Base-by-base conservation (phyloP, 2,888 invertebrate genomes). In the Leptinotarsa rubiginosa region DNA sequence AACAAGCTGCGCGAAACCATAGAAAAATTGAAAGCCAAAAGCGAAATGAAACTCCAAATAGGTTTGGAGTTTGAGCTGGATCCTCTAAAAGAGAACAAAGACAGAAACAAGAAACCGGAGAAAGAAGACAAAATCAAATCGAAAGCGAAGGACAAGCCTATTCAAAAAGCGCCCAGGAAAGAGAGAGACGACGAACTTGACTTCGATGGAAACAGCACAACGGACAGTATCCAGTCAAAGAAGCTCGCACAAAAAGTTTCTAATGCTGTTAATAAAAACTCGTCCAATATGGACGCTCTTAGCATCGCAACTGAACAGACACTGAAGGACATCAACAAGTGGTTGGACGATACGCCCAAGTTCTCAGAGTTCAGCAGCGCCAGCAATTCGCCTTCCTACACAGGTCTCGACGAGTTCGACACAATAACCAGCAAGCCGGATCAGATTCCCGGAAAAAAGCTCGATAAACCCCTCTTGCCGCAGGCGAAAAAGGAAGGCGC, bases 281-380 rank as follows among this genome's bases (percentile, higher is more conserved):
- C 67, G 89, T 92, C 81, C 31, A 82, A 80, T 41, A 80, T 84
- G 70, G 93, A 93, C 84, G 93, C 93, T 3, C 87, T 94, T 22
- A 92, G 92, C 82, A 89, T 93, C 76, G 93, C 93, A 13, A 93
- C 93, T 0, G 93, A 93, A 83, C 93, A 95, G 88, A 94, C 94
- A 20, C 89, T 94, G 0, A 94, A 96, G 90, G 96, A 96, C 85
- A 95, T 96, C 59, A 96, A 95, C 85, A 95, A 95, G 83, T 96
- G 96, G 95, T 88, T 96, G 75, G 95, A 96, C 83, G 95, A 95
- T 82, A 94, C 95, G 0, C 95, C 96, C 0, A 92, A 93, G 80
- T 91, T 92, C 77, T 91, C 93, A 0, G 93, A 93, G 81, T 92
- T 93, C 78, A 95, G 94, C 81, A 95, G 95, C 0, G 93, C 92